A percentile compares a stretch with the other conserved stretches of the same genome.
Evolutionary conservation across 2,113 vertebrate genomes (phyloP).

Genomic region (Tachycineta bicolor): DNA sequence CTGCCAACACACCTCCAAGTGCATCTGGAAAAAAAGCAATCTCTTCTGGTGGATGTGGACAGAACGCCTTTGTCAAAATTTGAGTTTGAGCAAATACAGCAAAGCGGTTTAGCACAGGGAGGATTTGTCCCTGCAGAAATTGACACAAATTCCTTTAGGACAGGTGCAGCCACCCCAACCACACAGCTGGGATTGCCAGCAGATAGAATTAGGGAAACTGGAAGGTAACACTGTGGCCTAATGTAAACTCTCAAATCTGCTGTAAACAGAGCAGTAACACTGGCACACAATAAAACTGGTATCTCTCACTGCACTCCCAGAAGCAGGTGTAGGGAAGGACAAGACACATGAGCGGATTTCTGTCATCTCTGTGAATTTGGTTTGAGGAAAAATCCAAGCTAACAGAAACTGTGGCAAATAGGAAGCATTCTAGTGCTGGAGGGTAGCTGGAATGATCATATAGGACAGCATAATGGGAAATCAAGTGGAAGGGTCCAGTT

Average conservation of each 20-base stretch:
- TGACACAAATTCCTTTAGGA: slow-evolving; percentile 71
- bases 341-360: background rate
- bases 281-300: slow-evolving; percentile 9
- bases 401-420: background rate
- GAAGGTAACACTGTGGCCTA: slow-evolving; percentile 61
- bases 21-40: slow-evolving; percentile 56
- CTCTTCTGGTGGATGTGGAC: slow-evolving; percentile 45
- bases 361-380: background rate
- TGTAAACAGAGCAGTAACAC: slow-evolving; percentile 7
- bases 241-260: slow-evolving; percentile 66
- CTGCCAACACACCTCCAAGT: slow-evolving; percentile 52
- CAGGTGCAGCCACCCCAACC: slow-evolving; percentile 20
- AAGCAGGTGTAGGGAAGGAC: slow-evolving; percentile 15
- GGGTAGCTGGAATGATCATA: background rate
- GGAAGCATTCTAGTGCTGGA: background rate
- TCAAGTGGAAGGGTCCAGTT: background rate
- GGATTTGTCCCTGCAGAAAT: slow-evolving; percentile 69
- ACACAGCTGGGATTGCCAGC: slow-evolving; percentile 36
- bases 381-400: background rate
- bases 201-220: slow-evolving; percentile 68
- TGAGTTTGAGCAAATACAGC: slow-evolving; percentile 63
- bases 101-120: slow-evolving; percentile 48
- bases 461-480: background rate
- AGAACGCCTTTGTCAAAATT: slow-evolving; percentile 65
- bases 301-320: slow-evolving; percentile 17